Base-by-base conservation (phyloP, 2,113 vertebrate genomes). In the Phrynosoma blainvillii region DNA sequence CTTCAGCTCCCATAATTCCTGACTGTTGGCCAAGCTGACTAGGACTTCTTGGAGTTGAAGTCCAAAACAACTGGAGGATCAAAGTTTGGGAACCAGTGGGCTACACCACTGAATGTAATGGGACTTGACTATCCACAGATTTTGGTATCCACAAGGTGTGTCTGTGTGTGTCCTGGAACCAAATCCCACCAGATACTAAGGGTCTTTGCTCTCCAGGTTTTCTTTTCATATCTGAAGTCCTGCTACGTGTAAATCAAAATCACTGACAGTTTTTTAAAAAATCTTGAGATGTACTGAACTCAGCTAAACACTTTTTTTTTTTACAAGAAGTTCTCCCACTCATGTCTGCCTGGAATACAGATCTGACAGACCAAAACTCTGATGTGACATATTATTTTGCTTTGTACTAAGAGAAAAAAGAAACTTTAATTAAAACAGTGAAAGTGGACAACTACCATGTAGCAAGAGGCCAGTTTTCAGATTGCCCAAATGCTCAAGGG, bases 301-400 rank as follows among this genome's bases (percentile, higher is more conserved):
- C 42, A 14, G 1, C 25, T n/a, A 21, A 0, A 11, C 25, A 32
- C 68, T 92, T 82, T 8, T 52, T 0, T 0, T 8, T 52, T 0
- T 0, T 14, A 74, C 79, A 1, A 11, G 1, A 20, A 79, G 70
- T 0, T 0, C 5, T 16, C n/a, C 1, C 84, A 81, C 79, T 16
- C 40, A 30, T 54, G 77, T 83, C 80, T 77, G 52, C 65, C 75
- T 47, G 25, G 36, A 77, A 85, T 77, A 42, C 42, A 66, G 62
- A 71, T 76, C 0, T 8, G 27, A 59, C 0, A 0, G 56, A 65
- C 30, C 84, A 20, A 77, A 30, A 65, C 56, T 42, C 75, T 52
- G n/a, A 0, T 0, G 0, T 73, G 80, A 0, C 23, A 79, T 0
- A 0, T 78, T 73, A 23, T 42, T 36, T 23, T 30, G 14, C 16